Conservation (phyloP, 1,140 invertebrate species). For the Aleiodes sp. region DNA sequence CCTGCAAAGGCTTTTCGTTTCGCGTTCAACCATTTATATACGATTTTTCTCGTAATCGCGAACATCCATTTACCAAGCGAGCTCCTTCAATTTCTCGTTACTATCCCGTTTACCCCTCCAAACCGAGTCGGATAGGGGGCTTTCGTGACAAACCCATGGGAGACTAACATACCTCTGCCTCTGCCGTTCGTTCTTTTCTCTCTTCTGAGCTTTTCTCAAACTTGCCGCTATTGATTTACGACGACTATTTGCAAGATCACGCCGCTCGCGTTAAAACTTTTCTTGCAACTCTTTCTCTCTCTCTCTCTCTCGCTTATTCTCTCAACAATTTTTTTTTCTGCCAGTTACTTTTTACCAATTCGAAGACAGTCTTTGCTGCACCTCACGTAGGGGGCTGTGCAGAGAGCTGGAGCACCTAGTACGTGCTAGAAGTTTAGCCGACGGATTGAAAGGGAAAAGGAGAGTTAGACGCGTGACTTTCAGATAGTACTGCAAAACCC, state of each 20-base stretch:
- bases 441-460: conserved; percentile 30
- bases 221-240: conserved; percentile 59
- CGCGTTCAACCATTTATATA: conserved; percentile 55
- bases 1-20: conserved; percentile 22
- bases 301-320: not conserved
- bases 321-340: conserved; percentile 4
- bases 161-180: conserved; percentile 10
- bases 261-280: conserved; percentile 57
- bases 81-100: conserved; percentile 62
- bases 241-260: conserved; percentile 62
- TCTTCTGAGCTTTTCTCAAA: conserved; percentile 30
- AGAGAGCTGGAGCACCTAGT: conserved; percentile 4
- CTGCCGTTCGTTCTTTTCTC: not conserved
- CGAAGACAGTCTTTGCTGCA: conserved; percentile 22
- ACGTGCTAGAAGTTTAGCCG: conserved; percentile 32
- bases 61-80: conserved; percentile 57
- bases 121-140: not conserved
- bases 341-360: conserved; percentile 31
- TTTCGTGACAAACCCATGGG: conserved; percentile 20
- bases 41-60: conserved; percentile 62
- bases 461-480: conserved; percentile 29
- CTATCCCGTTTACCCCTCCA: conserved; percentile 28
- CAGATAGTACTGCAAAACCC: not conserved
- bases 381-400: not conserved
- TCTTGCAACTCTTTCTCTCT: conserved; percentile 46